A percentile compares a stretch with the other conserved stretches of the same genome.
Evolutionary conservation across 2,113 vertebrate genomes (phyloP).

Genomic region (Platichthys flesus): DNA sequence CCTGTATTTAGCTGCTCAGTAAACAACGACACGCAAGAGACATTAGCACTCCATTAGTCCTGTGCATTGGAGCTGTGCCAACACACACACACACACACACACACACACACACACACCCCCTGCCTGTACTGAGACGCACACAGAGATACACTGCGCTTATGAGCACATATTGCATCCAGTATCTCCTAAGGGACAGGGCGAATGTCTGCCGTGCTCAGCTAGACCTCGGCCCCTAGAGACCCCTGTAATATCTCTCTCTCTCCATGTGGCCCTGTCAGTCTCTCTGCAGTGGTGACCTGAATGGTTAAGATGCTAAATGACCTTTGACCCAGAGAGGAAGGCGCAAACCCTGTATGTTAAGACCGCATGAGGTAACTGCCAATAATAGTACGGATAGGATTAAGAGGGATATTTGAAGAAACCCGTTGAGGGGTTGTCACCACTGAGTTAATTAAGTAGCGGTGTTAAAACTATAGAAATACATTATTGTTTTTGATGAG

Average conservation of each 20-base stretch:
- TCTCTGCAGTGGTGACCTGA: neutral
- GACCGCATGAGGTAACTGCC: neutral
- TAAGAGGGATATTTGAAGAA: neutral
- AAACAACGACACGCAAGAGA: slow-evolving; percentile 64
- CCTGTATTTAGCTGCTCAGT: slow-evolving; percentile 55
- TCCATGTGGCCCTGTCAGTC: slow-evolving; percentile 41
- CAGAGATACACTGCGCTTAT: slow-evolving; percentile 21
- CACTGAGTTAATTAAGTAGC: neutral
- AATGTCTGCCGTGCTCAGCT: slow-evolving; percentile 22
- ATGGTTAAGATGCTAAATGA: slow-evolving; percentile 4
- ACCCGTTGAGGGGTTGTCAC: slow-evolving; percentile 7
- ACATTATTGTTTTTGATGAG: neutral
- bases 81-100: neutral
- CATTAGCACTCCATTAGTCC: slow-evolving; percentile 60
- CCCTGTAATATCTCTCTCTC: slow-evolving; percentile 4
- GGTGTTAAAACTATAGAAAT: neutral
- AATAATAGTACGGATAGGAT: slow-evolving; percentile 4
- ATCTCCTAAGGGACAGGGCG: slow-evolving; percentile 3
- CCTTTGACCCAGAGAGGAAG: slow-evolving; percentile 28
- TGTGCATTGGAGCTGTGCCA: slow-evolving; percentile 42
- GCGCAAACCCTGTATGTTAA: neutral
- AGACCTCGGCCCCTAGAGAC: slow-evolving; percentile 20
- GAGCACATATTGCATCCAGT: slow-evolving; percentile 9
- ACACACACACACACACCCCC: slow-evolving; percentile 8
- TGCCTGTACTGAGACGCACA: slow-evolving; percentile 6